Conservation (phyloP, 2,888 invertebrate genomes). For the Nezara viridula region DNA sequence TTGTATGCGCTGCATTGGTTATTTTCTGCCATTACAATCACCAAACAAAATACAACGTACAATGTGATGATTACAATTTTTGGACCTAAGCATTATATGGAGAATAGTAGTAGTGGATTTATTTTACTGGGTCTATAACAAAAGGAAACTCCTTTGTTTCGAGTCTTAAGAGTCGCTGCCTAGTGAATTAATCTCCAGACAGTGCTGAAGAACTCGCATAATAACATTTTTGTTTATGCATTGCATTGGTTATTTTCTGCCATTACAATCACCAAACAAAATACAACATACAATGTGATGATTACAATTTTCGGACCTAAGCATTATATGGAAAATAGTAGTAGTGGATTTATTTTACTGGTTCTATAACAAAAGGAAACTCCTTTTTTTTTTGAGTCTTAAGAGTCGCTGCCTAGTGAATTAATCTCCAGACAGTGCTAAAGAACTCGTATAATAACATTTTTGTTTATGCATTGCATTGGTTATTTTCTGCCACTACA, state of each 20-base stretch:
- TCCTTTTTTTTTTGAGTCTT: neutral
- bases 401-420: neutral
- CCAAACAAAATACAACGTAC: constrained; percentile 45
- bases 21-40: neutral
- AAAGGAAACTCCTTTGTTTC: too few species aligned
- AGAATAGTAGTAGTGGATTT: too few species aligned
- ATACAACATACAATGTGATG: too few species aligned
- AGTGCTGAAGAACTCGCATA: constrained; percentile 21
- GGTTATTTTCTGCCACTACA: neutral
- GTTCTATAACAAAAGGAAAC: too few species aligned
- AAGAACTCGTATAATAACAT: constrained; percentile 15
- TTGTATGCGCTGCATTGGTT: constrained; percentile 15
- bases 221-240: constrained; percentile 43
- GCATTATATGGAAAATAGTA: too few species aligned
- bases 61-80: too few species aligned
- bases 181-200: neutral
- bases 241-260: neutral
- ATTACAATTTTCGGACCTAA: too few species aligned
- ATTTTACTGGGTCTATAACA: too few species aligned
- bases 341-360: too few species aligned
- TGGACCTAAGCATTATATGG: too few species aligned
- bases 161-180: neutral
- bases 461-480: constrained; percentile 50
- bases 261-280: constrained; percentile 26
- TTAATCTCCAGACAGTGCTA: neutral